phyloP scores from a whole-genome alignment of 2,113 vertebrate species.

The Zosterops hypoxanthus region DNA sequence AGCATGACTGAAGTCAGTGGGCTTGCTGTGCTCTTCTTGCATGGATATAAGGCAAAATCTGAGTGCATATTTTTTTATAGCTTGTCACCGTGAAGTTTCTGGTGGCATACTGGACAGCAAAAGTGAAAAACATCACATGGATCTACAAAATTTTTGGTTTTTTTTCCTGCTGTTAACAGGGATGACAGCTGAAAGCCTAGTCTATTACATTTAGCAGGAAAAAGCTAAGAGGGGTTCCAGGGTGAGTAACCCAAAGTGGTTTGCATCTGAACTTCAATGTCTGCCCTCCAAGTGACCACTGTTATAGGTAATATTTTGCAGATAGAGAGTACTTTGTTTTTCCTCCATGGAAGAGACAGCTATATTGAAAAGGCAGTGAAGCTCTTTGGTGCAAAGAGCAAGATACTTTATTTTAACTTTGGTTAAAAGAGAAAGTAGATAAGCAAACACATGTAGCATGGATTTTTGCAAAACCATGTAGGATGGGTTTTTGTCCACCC shows the following conservation, averaged over 20 bases:
- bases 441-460: background rate
- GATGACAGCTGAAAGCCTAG: conserved; percentile 7
- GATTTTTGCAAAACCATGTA: background rate
- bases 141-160: background rate
- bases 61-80: background rate
- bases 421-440: background rate
- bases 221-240: background rate
- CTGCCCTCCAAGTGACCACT: background rate
- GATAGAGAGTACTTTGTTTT: background rate
- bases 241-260: background rate
- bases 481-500: background rate
- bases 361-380: background rate
- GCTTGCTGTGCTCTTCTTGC: background rate
- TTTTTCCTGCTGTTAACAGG: conserved; percentile 26
- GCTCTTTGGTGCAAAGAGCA: background rate
- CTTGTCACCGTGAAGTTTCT: background rate
- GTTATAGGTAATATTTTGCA: background rate
- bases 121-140: background rate
- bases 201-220: background rate
- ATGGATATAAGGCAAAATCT: background rate
- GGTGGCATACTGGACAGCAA: background rate
- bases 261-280: background rate
- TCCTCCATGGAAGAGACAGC: background rate
- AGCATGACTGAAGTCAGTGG: background rate
- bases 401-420: background rate